Conservation (phyloP, 1,140 invertebrate species). For the Drosophila micromelanica region DNA sequence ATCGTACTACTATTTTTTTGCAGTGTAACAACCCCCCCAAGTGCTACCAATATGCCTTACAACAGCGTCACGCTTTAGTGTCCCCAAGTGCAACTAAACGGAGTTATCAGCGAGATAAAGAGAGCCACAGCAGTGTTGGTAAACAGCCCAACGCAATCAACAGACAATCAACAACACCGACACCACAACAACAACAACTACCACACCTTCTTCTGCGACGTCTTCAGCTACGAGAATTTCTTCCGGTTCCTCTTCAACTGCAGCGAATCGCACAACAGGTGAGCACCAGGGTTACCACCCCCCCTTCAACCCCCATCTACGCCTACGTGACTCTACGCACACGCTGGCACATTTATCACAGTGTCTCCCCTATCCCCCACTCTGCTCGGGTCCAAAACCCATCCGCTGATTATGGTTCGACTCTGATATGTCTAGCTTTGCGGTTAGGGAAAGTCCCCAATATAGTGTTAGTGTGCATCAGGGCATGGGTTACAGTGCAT, state of each 20-base stretch:
- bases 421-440: slow-evolving; percentile 6
- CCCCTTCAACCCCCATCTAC: not conserved
- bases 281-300: slow-evolving; percentile 3
- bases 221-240: slow-evolving; percentile 5
- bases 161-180: slow-evolving; percentile 42
- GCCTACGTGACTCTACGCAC: slow-evolving; percentile 49
- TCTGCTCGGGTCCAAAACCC: not conserved
- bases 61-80: slow-evolving; percentile 78
- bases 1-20: slow-evolving; percentile 63
- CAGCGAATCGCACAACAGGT: slow-evolving; percentile 26
- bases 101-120: not conserved
- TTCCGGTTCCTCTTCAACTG: slow-evolving; percentile 29
- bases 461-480: slow-evolving; percentile 1
- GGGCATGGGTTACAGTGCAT: slow-evolving; percentile 4
- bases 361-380: not conserved
- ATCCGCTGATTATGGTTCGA: slow-evolving; percentile 4
- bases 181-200: not conserved
- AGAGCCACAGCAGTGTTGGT: slow-evolving; percentile 41
- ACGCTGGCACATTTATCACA: slow-evolving; percentile 36
- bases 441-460: slow-evolving; percentile 34
- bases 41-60: slow-evolving; percentile 76
- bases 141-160: slow-evolving; percentile 21
- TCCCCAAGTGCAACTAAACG: slow-evolving; percentile 61
- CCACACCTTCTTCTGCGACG: not conserved
- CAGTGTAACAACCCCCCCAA: slow-evolving; percentile 61